Evolutionary conservation across 2,113 vertebrate species (phyloP).

Genomic region (Sylvilagus bachmani): DNA sequence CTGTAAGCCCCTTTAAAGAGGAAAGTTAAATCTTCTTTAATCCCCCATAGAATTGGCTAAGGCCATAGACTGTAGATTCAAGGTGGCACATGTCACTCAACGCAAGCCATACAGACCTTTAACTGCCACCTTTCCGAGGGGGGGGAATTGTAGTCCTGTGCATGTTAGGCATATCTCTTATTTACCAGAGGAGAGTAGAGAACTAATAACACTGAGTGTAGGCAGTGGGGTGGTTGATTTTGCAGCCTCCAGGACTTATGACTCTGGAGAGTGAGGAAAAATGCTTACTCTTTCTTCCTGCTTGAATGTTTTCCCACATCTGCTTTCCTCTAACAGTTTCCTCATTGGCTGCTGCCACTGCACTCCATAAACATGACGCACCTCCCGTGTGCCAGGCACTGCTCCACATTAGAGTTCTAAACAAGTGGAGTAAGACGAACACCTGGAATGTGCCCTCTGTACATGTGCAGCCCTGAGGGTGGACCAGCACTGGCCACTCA

Average conservation of each 20-base stretch:
- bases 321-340: slow-evolving; percentile 25
- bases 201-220: not conserved
- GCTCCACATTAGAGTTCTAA: not conserved
- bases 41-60: slow-evolving; percentile 53
- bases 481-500: not conserved
- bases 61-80: not conserved
- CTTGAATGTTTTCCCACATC: slow-evolving; percentile 38
- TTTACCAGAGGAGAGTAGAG: slow-evolving; percentile 29
- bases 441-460: not conserved
- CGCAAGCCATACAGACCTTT: slow-evolving; percentile 36
- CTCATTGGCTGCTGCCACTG: slow-evolving; percentile 24
- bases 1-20: not conserved
- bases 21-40: slow-evolving; percentile 45
- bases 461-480: not conserved
- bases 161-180: not conserved
- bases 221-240: not conserved
- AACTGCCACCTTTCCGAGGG: not conserved
- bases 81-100: slow-evolving; percentile 18
- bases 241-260: slow-evolving; percentile 40
- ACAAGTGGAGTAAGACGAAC: not conserved
- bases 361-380: not conserved
- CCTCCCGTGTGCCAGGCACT: not conserved
- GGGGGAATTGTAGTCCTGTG: not conserved
- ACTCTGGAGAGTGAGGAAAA: slow-evolving; percentile 13
- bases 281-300: slow-evolving; percentile 30